These are phyloP conservation scores for Macropus fuliginosus DNA, from an alignment of 2,797 vertebrate species.

Conservation along the genomic window DNA sequence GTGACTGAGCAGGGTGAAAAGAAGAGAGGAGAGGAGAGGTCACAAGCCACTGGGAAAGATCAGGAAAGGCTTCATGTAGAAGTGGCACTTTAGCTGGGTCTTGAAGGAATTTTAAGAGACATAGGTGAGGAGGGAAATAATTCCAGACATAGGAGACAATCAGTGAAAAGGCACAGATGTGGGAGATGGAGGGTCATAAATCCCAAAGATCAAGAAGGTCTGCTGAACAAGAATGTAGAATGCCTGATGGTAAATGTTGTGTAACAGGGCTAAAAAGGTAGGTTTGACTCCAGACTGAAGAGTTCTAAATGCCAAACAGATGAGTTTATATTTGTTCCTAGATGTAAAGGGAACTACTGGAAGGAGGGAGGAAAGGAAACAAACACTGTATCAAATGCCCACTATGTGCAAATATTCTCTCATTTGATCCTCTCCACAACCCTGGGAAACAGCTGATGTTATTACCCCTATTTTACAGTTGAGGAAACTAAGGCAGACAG, in stretches of 20 bases:
- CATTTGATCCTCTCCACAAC: not conserved
- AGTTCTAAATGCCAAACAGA: not conserved
- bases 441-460: not conserved
- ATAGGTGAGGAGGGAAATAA: not conserved
- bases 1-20: not conserved
- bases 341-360: not conserved
- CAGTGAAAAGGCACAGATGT: not conserved
- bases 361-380: not conserved
- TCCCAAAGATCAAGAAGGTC: not conserved
- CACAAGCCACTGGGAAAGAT: not conserved
- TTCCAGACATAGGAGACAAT: not conserved
- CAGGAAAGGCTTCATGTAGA: not conserved
- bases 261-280: not conserved
- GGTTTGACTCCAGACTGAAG: not conserved
- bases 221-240: not conserved
- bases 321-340: not conserved
- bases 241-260: not conserved
- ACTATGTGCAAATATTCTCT: not conserved
- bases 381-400: not conserved
- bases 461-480: not conserved
- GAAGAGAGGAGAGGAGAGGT: not conserved
- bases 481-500: not conserved
- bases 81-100: not conserved
- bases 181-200: not conserved
- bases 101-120: not conserved